Evolutionary conservation across 2,113 vertebrate genomes (phyloP).

Genomic region (Myrmecophaga tridactyla): DNA sequence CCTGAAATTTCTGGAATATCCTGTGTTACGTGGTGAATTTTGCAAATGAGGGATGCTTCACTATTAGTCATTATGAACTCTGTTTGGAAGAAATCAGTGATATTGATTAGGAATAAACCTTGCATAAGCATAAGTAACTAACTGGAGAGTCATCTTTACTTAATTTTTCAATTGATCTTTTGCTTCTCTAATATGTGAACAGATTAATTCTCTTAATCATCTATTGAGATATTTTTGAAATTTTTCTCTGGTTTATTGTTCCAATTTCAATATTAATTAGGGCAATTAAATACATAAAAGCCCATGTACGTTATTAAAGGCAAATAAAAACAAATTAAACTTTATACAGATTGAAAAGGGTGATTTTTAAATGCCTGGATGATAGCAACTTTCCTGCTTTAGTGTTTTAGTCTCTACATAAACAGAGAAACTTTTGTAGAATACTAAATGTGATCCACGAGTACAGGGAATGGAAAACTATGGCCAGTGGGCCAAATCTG

Average conservation of each 20-base stretch:
- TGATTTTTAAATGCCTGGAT: not conserved
- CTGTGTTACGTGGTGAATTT: not conserved
- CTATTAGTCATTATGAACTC: not conserved
- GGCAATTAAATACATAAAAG: not conserved
- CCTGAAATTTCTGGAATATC: not conserved
- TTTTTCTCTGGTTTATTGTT: not conserved
- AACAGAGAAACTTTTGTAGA: not conserved
- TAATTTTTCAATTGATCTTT: not conserved
- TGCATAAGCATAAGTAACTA: not conserved
- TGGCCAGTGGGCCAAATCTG: not conserved
- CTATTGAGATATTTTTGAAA: too few species aligned
- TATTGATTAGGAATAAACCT: not conserved
- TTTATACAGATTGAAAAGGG: not conserved
- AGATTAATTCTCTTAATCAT: conserved; percentile 19
- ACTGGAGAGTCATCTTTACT: not conserved
- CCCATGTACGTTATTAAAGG: not conserved
- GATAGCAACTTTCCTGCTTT: not conserved
- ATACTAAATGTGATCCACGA: not conserved
- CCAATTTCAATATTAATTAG: conserved; percentile 26
- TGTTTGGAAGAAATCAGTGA: conserved; percentile 30
- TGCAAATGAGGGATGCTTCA: not conserved
- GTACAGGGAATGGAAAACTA: not conserved
- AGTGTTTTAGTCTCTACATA: not conserved
- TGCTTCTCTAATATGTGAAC: not conserved
- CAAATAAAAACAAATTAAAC: not conserved